Base-by-base conservation (phyloP, 2,888 invertebrate species). In the Xestia rhomboidea region DNA sequence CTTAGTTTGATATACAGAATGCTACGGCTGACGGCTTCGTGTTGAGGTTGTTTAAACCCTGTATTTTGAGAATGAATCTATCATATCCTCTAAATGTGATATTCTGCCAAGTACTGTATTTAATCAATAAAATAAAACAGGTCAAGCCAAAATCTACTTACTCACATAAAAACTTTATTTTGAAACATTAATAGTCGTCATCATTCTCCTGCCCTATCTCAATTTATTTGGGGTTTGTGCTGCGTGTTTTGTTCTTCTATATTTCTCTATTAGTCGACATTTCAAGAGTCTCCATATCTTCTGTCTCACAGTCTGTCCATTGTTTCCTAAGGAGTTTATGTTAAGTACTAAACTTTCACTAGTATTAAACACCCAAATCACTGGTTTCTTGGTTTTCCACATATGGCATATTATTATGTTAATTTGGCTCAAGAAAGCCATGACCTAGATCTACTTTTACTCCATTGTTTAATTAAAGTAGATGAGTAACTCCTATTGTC, bases 391-490 rank as follows among this genome's bases (percentile, higher is more conserved):
- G 44, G 44, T 54, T 77, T 64, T 8, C 10, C 8, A 49, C 21
- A 49, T 49, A 49, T 63, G 15, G n/a, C 46, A 21, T 46, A 51
- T 67, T 67, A 11, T 79, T 72, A 79, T 79, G 78, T 67, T 51
- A 79, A 66, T 79, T 79, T 67, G 44, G 15, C 41, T 60, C 34
- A 67, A 72, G 49, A 79, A 54, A 67, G 51, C 67, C 34, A 38
- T 79, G 60, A 54, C 73, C 66, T 66, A 51, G 51, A 79, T 79
- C 60, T 79, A 60, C n/a, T 62, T 67, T 73, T 79, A 57, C 34
- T 67, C 27, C n/a, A 73, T 71, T 62, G 66, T 79, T 67, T 60
- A 15, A 38, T 51, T 4, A 8, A 24, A 66, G 54, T 34, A 60
- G 54, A 79, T 24, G 24, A 49, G 41, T 78, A 57, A 41, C n/a